Conservation (phyloP, 2,113 vertebrate species). For the Notiomystis cincta region DNA sequence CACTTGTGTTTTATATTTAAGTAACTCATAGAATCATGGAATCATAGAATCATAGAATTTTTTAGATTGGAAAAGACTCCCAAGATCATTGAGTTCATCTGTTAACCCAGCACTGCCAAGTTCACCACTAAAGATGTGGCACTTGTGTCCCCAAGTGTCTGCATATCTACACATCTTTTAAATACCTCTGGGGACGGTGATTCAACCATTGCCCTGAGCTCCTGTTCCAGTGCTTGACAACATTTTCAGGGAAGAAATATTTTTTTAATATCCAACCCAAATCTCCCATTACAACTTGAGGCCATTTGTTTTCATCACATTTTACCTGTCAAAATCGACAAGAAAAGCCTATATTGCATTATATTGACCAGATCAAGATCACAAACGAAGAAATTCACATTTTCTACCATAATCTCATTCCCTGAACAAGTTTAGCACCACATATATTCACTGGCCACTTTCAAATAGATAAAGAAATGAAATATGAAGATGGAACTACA, state of each 20-base stretch:
- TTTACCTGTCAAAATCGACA: background rate
- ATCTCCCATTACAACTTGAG: background rate
- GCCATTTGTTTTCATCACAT: accelerated
- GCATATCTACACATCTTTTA: background rate
- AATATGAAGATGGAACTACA: background rate
- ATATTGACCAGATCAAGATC: background rate
- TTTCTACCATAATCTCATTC: background rate
- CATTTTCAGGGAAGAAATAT: background rate
- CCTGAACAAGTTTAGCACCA: background rate
- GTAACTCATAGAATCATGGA: background rate
- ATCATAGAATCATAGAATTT: background rate
- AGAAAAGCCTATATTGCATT: background rate
- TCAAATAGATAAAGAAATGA: background rate
- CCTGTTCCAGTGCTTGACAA: background rate
- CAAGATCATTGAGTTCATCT: background rate
- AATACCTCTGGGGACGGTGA: background rate
- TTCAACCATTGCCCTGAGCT: background rate
- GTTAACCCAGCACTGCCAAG: background rate
- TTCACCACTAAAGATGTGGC: background rate
- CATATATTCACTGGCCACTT: background rate
- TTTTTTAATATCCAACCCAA: background rate
- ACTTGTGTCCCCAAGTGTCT: background rate
- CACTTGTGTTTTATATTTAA: background rate
- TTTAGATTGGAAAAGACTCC: background rate
- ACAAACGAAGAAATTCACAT: background rate